Evolutionary conservation across 2,888 invertebrate species (phyloP).

Genomic region (Netelia virgata): DNA sequence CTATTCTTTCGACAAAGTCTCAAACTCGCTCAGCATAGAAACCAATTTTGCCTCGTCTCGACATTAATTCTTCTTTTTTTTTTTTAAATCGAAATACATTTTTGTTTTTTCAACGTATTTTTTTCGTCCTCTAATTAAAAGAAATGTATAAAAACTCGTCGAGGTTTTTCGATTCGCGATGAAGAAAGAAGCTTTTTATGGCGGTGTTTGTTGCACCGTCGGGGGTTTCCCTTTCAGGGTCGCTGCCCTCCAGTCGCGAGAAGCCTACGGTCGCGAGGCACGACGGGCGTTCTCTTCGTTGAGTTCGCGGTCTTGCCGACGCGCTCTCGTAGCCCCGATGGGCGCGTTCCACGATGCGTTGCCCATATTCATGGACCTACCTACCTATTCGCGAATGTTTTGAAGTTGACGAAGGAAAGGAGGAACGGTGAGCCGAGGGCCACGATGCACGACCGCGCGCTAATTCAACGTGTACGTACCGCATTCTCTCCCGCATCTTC

Average conservation of each 20-base stretch:
- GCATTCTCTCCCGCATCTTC: slow-evolving; percentile 41
- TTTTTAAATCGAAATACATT: too few species aligned
- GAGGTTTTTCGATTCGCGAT: not conserved
- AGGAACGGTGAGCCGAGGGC: slow-evolving; percentile 26
- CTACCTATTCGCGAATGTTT: slow-evolving; percentile 26
- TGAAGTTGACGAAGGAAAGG: slow-evolving; percentile 45
- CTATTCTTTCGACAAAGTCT: slow-evolving; percentile 4
- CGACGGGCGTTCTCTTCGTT: slow-evolving; percentile 54
- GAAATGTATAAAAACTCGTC: too few species aligned
- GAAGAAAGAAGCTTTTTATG: not conserved
- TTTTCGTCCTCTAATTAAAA: too few species aligned
- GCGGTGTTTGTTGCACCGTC: slow-evolving; percentile 33
- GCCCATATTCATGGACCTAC: slow-evolving; percentile 33
- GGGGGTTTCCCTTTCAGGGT: slow-evolving; percentile 67
- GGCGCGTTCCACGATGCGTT: slow-evolving; percentile 2
- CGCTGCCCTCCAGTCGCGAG: slow-evolving; percentile 61
- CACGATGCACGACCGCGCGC: slow-evolving; percentile 52
- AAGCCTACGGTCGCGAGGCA: slow-evolving; percentile 31
- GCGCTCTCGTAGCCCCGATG: not conserved
- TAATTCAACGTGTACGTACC: slow-evolving; percentile 51
- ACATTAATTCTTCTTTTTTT: not conserved
- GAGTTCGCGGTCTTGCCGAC: slow-evolving; percentile 47
- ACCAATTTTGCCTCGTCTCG: slow-evolving; percentile 16
- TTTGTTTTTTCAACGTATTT: too few species aligned
- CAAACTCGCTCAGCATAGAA: slow-evolving; percentile 37